Conservation (phyloP, 35 echinoderm and acorn worm species). For the Stichopus chloronotus region DNA sequence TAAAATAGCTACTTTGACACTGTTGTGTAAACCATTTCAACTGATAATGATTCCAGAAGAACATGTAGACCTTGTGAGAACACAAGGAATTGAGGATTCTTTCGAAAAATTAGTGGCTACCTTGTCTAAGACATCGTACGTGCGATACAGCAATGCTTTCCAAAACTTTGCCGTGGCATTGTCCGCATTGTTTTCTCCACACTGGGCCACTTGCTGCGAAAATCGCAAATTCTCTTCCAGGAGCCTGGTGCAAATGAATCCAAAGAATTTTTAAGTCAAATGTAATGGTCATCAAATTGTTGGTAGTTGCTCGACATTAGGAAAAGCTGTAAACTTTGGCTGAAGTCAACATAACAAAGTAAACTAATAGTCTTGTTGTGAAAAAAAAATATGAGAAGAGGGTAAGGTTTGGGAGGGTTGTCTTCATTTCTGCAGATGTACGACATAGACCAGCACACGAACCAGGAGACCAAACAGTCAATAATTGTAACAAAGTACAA, state of each 20-base stretch:
- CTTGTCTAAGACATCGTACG: slow-evolving; percentile 95
- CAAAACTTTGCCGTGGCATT: slow-evolving; percentile 90
- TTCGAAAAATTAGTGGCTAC: slow-evolving; percentile 30
- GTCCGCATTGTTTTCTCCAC: slow-evolving; percentile 74
- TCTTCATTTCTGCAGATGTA: too few species aligned
- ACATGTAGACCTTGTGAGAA: not conserved
- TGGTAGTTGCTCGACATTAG: too few species aligned
- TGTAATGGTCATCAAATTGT: too few species aligned
- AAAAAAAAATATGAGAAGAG: too few species aligned
- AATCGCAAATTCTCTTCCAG: slow-evolving; percentile 79
- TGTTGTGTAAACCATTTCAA: too few species aligned
- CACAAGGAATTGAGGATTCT: not conserved
- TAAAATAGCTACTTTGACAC: too few species aligned
- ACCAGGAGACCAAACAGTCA: too few species aligned
- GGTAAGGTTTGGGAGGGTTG: too few species aligned
- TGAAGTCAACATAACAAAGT: not conserved
- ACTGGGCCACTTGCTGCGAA: slow-evolving; percentile 77
- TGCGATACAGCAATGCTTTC: slow-evolving; percentile 88
- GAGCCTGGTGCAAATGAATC: slow-evolving; percentile 66
- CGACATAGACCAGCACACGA: too few species aligned
- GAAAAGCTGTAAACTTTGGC: not conserved
- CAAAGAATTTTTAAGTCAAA: too few species aligned
- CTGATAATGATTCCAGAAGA: not conserved
- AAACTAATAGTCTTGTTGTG: too few species aligned
- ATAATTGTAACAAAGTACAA: too few species aligned